Percentiles rank a stretch among this genome's conserved stretches.
Conservation (phyloP, 2,113 vertebrate genomes). For the Rhegmatorhina hoffmannsi region DNA sequence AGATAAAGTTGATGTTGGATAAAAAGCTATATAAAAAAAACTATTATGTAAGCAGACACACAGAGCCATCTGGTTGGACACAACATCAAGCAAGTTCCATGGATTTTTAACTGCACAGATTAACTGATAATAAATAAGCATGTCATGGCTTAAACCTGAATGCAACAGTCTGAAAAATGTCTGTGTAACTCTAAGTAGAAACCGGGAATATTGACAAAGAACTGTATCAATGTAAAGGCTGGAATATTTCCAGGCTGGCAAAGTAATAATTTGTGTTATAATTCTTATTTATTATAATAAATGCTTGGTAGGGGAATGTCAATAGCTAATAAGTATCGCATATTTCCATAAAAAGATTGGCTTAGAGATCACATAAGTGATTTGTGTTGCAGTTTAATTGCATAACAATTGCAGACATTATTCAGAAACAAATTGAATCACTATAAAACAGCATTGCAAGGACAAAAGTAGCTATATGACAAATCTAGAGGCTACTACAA, state of each 20-base stretch:
- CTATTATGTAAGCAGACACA: neutral
- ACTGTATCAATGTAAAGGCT: neutral
- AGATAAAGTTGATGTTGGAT: neutral
- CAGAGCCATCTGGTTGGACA: neutral
- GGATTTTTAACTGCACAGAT: neutral
- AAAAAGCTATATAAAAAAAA: neutral
- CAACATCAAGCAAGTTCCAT: neutral
- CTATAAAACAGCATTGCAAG: neutral
- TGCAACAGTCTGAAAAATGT: neutral
- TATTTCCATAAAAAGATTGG: slow-evolving; percentile 5
- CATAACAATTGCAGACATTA: slow-evolving; percentile 51
- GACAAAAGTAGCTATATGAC: slow-evolving; percentile 2
- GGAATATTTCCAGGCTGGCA: neutral
- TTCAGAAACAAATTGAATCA: slow-evolving; percentile 63
- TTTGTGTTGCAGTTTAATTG: slow-evolving; percentile 49
- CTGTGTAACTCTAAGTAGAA: neutral
- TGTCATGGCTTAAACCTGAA: neutral
- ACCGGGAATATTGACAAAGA: neutral
- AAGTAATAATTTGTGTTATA: neutral
- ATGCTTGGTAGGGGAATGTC: neutral
- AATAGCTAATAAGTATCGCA: slow-evolving; percentile 33
- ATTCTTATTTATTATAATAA: slow-evolving; percentile 40
- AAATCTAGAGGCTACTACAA: slow-evolving; percentile 18
- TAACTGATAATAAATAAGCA: neutral
- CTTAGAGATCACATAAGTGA: slow-evolving; percentile 39